Conservation (phyloP, 2,113 vertebrate species). For the Gobiocypris rarus region DNA sequence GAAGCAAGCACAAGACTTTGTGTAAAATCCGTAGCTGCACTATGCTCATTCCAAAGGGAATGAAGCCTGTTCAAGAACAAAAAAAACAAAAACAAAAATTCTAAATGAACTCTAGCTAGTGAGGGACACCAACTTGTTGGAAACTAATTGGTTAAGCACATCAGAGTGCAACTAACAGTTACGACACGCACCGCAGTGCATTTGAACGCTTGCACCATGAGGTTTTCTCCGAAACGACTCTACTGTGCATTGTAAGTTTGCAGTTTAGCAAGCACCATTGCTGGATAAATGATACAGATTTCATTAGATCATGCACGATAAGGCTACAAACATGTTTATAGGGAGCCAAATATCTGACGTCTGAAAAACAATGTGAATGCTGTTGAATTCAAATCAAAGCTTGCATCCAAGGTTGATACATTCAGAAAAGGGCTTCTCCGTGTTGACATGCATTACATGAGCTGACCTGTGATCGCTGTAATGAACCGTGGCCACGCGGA, state of each 20-base stretch:
- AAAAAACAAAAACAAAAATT: not conserved
- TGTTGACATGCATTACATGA: conserved; percentile 16
- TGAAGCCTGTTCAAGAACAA: conserved; percentile 51
- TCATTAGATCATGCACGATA: conserved; percentile 57
- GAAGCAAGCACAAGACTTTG: conserved; percentile 63
- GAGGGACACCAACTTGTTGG: conserved; percentile 46
- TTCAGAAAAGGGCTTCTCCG: conserved; percentile 41
- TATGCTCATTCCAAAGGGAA: conserved; percentile 57
- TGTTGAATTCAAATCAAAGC: conserved; percentile 41
- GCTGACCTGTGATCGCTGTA: not conserved
- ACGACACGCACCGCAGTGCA: conserved; percentile 18
- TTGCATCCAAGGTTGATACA: conserved; percentile 39
- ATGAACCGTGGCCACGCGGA: not conserved
- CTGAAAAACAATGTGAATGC: not conserved
- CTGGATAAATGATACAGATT: conserved; percentile 56
- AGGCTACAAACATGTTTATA: conserved; percentile 57
- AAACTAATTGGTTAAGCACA: conserved; percentile 28
- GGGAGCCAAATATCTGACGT: conserved; percentile 60
- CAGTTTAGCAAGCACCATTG: conserved; percentile 66
- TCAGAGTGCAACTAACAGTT: conserved; percentile 39
- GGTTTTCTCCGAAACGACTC: conserved; percentile 52
- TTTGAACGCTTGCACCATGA: conserved; percentile 47
- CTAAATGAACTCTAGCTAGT: conserved; percentile 38
- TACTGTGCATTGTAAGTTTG: conserved; percentile 47
- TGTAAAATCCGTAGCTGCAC: conserved; percentile 63